Percentiles rank a stretch among this genome's conserved stretches.
phyloP scores from a whole-genome alignment of 2,797 vertebrate genomes.

The Channallabes apus region DNA sequence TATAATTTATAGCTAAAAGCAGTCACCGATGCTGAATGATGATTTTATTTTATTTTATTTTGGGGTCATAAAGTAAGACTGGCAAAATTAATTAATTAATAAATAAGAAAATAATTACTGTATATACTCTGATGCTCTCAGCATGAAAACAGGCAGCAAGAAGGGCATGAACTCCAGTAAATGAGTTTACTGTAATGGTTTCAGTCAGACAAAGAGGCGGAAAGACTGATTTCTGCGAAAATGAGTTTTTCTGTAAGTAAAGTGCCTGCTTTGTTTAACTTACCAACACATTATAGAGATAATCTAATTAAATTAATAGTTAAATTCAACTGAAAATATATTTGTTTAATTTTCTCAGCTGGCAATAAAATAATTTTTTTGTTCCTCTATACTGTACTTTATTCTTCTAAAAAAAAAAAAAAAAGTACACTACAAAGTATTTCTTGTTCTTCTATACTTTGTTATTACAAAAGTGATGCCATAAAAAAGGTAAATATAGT shows the following conservation, averaged over 20 bases:
- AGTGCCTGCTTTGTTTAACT: too few species aligned
- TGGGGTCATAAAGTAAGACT: background rate
- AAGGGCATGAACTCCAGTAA: too few species aligned
- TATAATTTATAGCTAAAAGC: background rate
- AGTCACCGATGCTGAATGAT: background rate
- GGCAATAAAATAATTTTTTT: background rate
- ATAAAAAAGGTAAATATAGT: background rate
- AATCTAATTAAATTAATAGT: constrained; percentile 24
- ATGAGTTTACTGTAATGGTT: too few species aligned
- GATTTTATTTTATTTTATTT: background rate
- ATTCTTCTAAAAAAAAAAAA: too few species aligned
- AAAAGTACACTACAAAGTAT: too few species aligned
- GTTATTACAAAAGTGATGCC: background rate
- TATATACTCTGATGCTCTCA: background rate
- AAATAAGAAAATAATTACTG: too few species aligned
- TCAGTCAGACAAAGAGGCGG: too few species aligned
- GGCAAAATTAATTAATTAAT: too few species aligned
- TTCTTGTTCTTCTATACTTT: background rate
- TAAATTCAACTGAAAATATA: constrained; percentile 14
- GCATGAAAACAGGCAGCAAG: background rate
- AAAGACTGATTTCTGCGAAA: too few species aligned
- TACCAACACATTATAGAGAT: background rate
- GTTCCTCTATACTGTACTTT: too few species aligned
- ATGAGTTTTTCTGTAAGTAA: too few species aligned
- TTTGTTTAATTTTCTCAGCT: constrained; percentile 23